Evolutionary conservation across 2,113 vertebrate species (phyloP), one percentile per base, ranked within the genome.

Genomic region (Numida meleagris): DNA sequence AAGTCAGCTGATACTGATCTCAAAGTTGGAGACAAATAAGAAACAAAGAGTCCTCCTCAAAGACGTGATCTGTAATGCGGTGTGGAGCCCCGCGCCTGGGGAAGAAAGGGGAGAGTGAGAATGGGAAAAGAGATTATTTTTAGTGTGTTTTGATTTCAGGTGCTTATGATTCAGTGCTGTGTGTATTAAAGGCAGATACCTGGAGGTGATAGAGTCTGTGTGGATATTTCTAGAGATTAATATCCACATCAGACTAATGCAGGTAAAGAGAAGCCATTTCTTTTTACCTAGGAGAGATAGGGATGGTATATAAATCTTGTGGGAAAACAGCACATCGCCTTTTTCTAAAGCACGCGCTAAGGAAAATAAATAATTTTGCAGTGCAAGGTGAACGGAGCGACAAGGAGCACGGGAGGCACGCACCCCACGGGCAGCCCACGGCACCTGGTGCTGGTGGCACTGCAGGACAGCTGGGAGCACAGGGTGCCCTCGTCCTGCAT

Each of bases 31-130:
- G 74, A 43, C 63, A 29, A 85, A 38, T 27, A 73, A 96, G 95
- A 92, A 80, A 97, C 57, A 83, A 95, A 95, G 58, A 33, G 9
- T 55, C 80, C 85, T 90, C 92, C 82, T 95, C 82, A 86, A 93
- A 96, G 89, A 94, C 94, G 77, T 62, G 82, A 40, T 43, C 59
- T 4, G 24, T 23, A 84, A 23, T 27, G 14, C 48, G 86, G 50
- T 10, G 6, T 40, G 15, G 5, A 45, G 79, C 57, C 58, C 38
- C 1, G 62, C 51, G 81, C 73, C 42, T 2, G 34, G 77, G n/a
- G 34, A 55, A 45, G 18, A 67, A 71, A 33, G 68, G 81, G 66
- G 80, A 3, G 75, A 58, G 63, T 29, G 67, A 71, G 83, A 48
- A 73, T 75, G 71, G 45, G 65, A 50, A 62, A 85, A 74, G 67